These are phyloP conservation scores for Arnoldichthys spilopterus DNA, from an alignment of 2,797 vertebrate genomes.

Conservation along the genomic window DNA sequence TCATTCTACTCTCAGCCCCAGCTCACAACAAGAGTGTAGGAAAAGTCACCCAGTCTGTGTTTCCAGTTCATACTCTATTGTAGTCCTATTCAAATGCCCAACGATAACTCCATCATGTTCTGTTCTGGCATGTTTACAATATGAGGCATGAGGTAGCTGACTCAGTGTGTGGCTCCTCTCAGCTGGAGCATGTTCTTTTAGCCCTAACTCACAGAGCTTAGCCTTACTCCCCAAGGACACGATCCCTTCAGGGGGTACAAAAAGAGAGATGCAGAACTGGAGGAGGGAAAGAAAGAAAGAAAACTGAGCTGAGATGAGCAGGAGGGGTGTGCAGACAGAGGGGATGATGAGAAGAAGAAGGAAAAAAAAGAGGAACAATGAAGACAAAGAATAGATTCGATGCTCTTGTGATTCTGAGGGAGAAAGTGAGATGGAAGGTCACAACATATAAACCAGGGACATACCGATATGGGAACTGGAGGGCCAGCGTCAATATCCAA, in stretches of 20 bases:
- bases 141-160: background rate
- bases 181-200: background rate
- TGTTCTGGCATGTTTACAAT: background rate
- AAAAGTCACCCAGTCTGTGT: background rate
- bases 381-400: background rate
- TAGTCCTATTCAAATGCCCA: background rate
- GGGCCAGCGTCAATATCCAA: too few species aligned
- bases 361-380: background rate
- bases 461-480: too few species aligned
- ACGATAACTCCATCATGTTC: background rate
- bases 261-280: slow-evolving; percentile 4
- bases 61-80: background rate
- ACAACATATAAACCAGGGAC: too few species aligned
- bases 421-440: background rate
- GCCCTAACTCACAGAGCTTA: slow-evolving; percentile 4
- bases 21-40: background rate
- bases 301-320: background rate
- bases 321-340: background rate
- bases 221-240: background rate
- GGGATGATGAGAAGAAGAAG: background rate
- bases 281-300: background rate
- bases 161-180: background rate
- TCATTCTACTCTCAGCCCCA: too few species aligned
- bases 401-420: background rate
- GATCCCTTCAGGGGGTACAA: slow-evolving; percentile 1